Percentiles rank a stretch among this genome's conserved stretches.
phyloP scores from a whole-genome alignment of 2,797 vertebrate genomes.

The Falco peregrinus region DNA sequence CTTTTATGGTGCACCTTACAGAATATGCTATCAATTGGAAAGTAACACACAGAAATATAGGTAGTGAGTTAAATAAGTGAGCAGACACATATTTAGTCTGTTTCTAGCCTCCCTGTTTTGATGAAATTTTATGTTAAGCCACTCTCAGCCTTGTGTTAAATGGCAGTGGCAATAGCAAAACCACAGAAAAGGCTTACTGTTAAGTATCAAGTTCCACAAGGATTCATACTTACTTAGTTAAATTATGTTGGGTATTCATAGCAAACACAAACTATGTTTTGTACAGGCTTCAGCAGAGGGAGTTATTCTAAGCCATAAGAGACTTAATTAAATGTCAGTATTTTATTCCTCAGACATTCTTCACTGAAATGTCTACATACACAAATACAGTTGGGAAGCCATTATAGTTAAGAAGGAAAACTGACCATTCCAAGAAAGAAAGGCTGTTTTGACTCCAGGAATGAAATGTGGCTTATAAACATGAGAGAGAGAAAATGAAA shows the following conservation, averaged over 20 bases:
- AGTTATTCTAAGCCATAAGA: background rate
- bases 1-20: background rate
- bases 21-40: background rate
- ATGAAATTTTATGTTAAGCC: background rate
- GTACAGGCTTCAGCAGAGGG: accelerated
- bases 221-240: background rate
- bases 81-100: background rate
- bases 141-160: background rate
- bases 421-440: background rate
- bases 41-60: background rate
- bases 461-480: background rate
- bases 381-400: background rate
- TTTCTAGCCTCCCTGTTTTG: background rate
- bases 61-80: background rate
- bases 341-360: background rate
- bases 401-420: background rate
- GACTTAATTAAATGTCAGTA: background rate
- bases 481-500: background rate
- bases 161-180: background rate
- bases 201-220: background rate
- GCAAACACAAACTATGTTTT: background rate
- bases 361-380: background rate
- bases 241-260: background rate
- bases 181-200: background rate
- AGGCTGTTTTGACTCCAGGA: background rate